A percentile compares a stretch with the other conserved stretches of the same genome.
Conservation (phyloP, 2,888 invertebrate genomes). For the Thymelicus acteon region DNA sequence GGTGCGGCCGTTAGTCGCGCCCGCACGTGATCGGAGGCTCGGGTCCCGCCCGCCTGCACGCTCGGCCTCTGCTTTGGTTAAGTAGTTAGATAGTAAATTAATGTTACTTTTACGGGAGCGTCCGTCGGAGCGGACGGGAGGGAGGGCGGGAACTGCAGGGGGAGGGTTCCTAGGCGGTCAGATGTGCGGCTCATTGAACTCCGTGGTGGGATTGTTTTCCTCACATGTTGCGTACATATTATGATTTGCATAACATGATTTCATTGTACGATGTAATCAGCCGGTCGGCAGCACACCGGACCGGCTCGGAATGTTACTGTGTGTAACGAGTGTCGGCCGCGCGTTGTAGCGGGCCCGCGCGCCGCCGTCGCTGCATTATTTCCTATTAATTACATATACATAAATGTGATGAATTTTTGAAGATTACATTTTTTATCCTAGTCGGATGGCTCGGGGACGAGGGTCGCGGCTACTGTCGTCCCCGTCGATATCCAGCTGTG, state of each 20-base stretch:
- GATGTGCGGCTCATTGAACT: not conserved
- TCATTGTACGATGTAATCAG: not conserved
- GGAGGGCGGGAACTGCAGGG: not conserved
- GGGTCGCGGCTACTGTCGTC: too few species aligned
- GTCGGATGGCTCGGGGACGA: too few species aligned
- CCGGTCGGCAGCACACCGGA: not conserved
- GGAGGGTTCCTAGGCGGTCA: not conserved
- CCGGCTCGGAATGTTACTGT: not conserved
- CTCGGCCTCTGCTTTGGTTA: slow-evolving; percentile 46
- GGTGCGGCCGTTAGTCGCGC: too few species aligned
- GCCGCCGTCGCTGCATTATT: too few species aligned
- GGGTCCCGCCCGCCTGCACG: slow-evolving; percentile 39
- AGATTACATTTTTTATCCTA: too few species aligned
- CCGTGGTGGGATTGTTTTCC: not conserved
- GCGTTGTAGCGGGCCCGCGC: too few species aligned
- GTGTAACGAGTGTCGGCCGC: too few species aligned
- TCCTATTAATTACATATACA: too few species aligned
- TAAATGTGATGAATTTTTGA: too few species aligned
- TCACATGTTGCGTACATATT: not conserved
- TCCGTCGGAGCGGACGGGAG: not conserved
- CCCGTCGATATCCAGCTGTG: too few species aligned
- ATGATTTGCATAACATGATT: too few species aligned
- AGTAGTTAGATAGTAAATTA: slow-evolving; percentile 74
- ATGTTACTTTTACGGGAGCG: slow-evolving; percentile 50
- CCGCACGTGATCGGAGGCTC: too few species aligned